These are phyloP conservation scores for Timandra comae DNA, from an alignment of 2,888 invertebrate genomes.

Conservation along the genomic window DNA sequence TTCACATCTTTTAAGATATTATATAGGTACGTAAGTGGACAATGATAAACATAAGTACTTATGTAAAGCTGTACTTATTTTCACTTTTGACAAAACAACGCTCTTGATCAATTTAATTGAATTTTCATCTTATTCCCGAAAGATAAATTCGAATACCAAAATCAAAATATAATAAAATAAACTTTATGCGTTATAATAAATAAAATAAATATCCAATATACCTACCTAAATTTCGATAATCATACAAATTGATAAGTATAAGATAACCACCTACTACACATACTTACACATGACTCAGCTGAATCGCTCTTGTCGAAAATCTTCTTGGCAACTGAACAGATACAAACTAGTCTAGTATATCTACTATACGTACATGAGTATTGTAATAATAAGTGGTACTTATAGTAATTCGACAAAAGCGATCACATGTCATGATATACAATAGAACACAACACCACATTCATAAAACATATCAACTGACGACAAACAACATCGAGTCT, in stretches of 20 bases:
- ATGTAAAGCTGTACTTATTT: too few species aligned
- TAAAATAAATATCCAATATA: slow-evolving; percentile 8
- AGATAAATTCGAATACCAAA: too few species aligned
- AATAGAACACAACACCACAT: slow-evolving; percentile 66
- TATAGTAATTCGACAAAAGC: slow-evolving; percentile 58
- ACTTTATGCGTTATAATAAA: too few species aligned
- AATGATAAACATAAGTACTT: too few species aligned
- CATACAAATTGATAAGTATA: slow-evolving; percentile 5
- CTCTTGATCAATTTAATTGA: too few species aligned
- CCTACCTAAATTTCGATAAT: slow-evolving; percentile 7
- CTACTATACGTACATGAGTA: too few species aligned
- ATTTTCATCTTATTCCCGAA: too few species aligned
- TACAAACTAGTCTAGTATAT: slow-evolving; percentile 11
- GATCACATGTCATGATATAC: slow-evolving; percentile 38
- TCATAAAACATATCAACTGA: slow-evolving; percentile 41
- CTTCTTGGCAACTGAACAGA: slow-evolving; percentile 7
- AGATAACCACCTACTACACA: slow-evolving; percentile 23
- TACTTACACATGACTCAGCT: slow-evolving; percentile 41
- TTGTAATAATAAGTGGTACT: too few species aligned
- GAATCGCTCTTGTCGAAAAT: slow-evolving; percentile 53
- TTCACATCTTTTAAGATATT: too few species aligned
- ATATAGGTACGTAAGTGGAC: too few species aligned
- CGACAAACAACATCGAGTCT: slow-evolving; percentile 39
- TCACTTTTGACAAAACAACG: too few species aligned
- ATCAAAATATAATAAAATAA: too few species aligned